Conservation (phyloP, 2,113 vertebrate genomes). For the Salvelinus fontinalis region DNA sequence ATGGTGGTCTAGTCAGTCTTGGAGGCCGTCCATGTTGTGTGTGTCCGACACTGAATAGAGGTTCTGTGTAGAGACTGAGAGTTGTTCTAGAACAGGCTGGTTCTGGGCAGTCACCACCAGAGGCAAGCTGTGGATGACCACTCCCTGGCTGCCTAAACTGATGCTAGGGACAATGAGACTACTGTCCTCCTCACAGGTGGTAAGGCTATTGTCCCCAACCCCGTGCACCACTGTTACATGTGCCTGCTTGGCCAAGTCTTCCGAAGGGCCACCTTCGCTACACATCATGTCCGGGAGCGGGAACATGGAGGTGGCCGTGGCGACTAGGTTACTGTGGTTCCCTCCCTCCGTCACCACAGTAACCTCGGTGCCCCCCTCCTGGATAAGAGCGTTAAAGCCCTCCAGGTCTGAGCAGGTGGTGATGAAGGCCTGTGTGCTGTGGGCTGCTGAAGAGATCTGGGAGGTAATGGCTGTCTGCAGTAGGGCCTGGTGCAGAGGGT, state of each 20-base stretch:
- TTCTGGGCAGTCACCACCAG: conserved; percentile 61
- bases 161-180: conserved; percentile 63
- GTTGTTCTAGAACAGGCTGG: conserved; percentile 50
- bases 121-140: conserved; percentile 73
- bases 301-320: not conserved
- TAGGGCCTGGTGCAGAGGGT: conserved; percentile 77
- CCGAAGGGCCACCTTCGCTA: conserved; percentile 50
- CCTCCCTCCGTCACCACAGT: conserved; percentile 84
- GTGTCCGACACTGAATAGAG: conserved; percentile 66
- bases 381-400: conserved; percentile 88
- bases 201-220: conserved; percentile 34
- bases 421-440: conserved; percentile 77
- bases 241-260: conserved; percentile 71
- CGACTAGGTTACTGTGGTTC: conserved; percentile 49
- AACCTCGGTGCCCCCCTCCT: conserved; percentile 86
- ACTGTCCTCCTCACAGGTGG: conserved; percentile 33
- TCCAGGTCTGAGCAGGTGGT: conserved; percentile 88
- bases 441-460: conserved; percentile 69
- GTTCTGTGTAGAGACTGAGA: conserved; percentile 65
- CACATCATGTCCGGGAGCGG: conserved; percentile 43
- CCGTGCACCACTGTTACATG: not conserved
- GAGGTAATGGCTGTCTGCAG: conserved; percentile 67
- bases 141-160: conserved; percentile 57
- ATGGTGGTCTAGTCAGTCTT: conserved; percentile 19
- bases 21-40: conserved; percentile 49